Evolutionary conservation across 2,797 vertebrate species (phyloP).

Genomic region (Pteronotus mesoamericanus): DNA sequence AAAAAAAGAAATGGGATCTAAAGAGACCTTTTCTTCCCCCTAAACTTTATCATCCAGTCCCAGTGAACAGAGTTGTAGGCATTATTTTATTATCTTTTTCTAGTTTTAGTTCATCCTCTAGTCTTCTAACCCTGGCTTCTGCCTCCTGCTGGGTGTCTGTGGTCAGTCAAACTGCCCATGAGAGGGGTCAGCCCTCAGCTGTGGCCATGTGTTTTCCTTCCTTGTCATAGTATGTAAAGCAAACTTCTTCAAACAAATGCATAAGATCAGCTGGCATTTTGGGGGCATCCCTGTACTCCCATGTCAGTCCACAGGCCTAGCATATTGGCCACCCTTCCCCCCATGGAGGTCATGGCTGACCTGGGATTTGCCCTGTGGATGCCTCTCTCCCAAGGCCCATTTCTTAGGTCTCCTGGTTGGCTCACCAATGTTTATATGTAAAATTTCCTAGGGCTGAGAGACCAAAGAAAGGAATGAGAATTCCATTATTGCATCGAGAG

Average conservation of each 20-base stretch:
- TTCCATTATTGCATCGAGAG: neutral
- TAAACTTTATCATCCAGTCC: neutral
- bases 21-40: neutral
- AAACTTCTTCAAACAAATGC: neutral
- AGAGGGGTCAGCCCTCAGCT: no score
- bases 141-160: neutral
- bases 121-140: neutral
- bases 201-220: neutral
- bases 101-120: neutral
- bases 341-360: neutral
- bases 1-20: neutral
- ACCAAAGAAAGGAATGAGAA: neutral
- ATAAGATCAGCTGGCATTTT: neutral
- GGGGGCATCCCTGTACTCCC: neutral
- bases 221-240: neutral
- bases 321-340: neutral
- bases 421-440: neutral
- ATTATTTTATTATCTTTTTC: neutral
- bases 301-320: neutral
- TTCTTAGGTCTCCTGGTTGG: neutral
- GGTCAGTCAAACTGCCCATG: neutral
- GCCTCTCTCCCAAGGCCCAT: neutral
- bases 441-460: neutral
- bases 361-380: neutral
- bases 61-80: neutral